Base-by-base conservation (phyloP, 2,113 vertebrate species). In the Carassius carassius region DNA sequence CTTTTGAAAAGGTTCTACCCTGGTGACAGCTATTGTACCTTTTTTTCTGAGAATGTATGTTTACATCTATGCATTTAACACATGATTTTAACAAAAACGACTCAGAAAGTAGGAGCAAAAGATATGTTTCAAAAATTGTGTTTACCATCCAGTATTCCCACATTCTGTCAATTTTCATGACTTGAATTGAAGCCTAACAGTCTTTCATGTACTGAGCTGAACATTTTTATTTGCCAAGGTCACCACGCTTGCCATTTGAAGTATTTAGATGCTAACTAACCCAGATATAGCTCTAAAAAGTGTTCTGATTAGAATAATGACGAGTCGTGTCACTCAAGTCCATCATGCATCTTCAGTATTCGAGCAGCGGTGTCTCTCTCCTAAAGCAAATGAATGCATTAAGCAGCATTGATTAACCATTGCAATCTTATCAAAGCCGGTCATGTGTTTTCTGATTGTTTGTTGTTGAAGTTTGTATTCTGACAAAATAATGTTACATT, bases 331-430 rank as follows among this genome's bases (percentile, higher is more conserved):
- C 29, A 58, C 32, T 58, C 29, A 32, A 70, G 67, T 70, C 67
- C 17, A 5, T 78, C 21, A 78, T n/a, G 78, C 12, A 54, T 9
- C 25, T 25, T 60, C 80, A 17, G 41, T n/a, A 62, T 78, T 81
- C 65, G 58, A 56, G 41, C 85, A 86, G 54, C 86, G 35, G 65
- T 54, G 29, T 89, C 70, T 60, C 89, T 94, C 86, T 94, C 93
- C 92, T 93, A 69, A 9, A 75, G 83, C 21, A 44, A 86, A 84
- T 21, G 74, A 72, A 63, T 5, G 23, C 16, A 47, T 44, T 58
- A 69, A 72, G 56, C 21, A 29, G 62, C 7, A 4, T 54, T n/a
- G n/a, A n/a, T n/a, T 14, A 69, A 32, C 11, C 58, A 35, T 4
- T 35, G 19, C 12, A 56, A 47, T n/a, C 47, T 67, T 17, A 37